Base-by-base conservation (phyloP, 2,113 vertebrate species). In the Rhizomys pruinosus region DNA sequence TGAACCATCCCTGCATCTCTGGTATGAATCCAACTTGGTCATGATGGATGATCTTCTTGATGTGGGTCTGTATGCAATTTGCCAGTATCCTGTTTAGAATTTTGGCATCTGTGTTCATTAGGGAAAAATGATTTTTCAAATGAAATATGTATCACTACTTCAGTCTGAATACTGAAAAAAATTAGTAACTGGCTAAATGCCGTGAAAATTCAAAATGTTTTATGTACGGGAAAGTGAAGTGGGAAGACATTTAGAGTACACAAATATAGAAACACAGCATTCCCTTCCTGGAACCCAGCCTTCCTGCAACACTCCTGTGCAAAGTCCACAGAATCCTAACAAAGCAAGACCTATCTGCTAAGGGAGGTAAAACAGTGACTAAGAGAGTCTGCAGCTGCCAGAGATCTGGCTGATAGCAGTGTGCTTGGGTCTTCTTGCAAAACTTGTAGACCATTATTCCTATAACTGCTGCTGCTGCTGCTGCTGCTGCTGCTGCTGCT, bases 341-440 rank as follows among this genome's bases (percentile, higher is more conserved):
- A 73, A 78, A 61, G 74, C 47, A 64, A 90, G 78, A 76, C 17
- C 29, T 34, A 23, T 4, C 8, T 29, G 72, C 63, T 85, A 32
- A 86, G 72, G 7, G 37, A 85, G 69, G 63, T 27, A 69, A 64
- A 5, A 85, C 80, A 72, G 63, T n/a, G n/a, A n/a, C n/a, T n/a
- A 90, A 90, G 82, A 11, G n/a, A 79, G 66, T 68, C 61, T 72
- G 87, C 78, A 84, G 68, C 42, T 85, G 69, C 84, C 55, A 11
- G 39, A 13, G 61, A 57, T 61, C 66, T 29, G n/a, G 27, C 19
- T 39, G 78, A 90, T 37, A 91, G 19, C n/a, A 76, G n/a, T 55
- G 47, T n/a, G 16, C 9, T 22, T 37, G 47, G 1, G 3, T 47
- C 57, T 59, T 84, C 76, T 80, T 86, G 55, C 90, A 96, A 92